phyloP scores from a whole-genome alignment of 1,140 invertebrate genomes.

The Drosophila serrata region DNA sequence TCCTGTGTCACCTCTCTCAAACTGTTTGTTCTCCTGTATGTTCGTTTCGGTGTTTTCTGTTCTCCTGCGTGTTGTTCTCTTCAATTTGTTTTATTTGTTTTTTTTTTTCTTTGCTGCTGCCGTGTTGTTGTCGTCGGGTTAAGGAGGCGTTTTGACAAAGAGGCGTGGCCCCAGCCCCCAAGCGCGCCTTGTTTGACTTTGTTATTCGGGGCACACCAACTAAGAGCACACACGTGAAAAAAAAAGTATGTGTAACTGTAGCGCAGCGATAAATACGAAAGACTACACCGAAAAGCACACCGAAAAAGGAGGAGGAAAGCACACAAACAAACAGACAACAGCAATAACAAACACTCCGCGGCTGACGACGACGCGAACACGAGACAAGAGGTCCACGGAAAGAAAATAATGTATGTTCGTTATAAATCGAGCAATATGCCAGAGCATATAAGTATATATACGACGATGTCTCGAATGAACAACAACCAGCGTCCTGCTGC shows the following conservation, averaged over 20 bases:
- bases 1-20: conserved; percentile 7
- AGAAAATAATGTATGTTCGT: conserved; percentile 18
- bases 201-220: conserved; percentile 56
- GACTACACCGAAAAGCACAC: conserved; percentile 29
- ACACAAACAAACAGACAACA: conserved; percentile 23
- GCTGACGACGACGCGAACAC: conserved; percentile 26
- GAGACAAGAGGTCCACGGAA: conserved; percentile 13
- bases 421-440: conserved; percentile 7
- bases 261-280: conserved; percentile 33
- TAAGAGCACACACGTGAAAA: conserved; percentile 44
- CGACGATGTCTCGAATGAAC: neutral
- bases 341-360: conserved; percentile 28
- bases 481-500: conserved; percentile 47
- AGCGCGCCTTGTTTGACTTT: conserved; percentile 60
- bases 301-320: conserved; percentile 6
- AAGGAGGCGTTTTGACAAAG: conserved; percentile 19
- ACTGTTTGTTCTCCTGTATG: conserved; percentile 13
- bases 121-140: conserved; percentile 13
- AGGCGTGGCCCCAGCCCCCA: conserved; percentile 15
- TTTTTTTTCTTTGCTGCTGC: neutral
- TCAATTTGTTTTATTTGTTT: conserved; percentile 58
- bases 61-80: conserved; percentile 33
- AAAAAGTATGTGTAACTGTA: conserved; percentile 27
- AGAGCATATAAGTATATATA: neutral
- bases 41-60: neutral